Evolutionary conservation across 2,113 vertebrate species (phyloP).

Genomic region (Phrynosoma platyrhinos): DNA sequence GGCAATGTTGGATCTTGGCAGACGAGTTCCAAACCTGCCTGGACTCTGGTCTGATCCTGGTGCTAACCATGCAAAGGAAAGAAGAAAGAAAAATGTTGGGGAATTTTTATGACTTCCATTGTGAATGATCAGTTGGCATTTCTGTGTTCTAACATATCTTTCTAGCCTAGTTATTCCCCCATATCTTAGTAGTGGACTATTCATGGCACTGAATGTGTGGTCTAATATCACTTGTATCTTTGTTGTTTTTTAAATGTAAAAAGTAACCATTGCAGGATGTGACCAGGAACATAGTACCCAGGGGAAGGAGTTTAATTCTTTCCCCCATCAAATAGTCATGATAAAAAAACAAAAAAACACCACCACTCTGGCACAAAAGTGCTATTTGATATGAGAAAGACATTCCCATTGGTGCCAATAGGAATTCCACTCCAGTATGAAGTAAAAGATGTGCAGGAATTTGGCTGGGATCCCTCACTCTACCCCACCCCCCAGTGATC

Average conservation of each 20-base stretch:
- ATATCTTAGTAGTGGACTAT: neutral
- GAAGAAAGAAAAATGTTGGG: neutral
- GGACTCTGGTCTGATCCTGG: neutral
- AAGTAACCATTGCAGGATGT: neutral
- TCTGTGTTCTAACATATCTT: too few species aligned
- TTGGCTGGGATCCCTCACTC: too few species aligned
- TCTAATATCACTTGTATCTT: neutral
- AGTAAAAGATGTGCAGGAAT: neutral
- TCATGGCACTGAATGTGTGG: neutral
- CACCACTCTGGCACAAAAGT: neutral
- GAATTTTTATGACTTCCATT: too few species aligned
- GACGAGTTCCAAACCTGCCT: neutral
- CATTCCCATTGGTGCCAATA: neutral
- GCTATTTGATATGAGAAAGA: neutral
- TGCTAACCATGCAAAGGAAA: neutral
- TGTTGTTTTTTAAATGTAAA: neutral
- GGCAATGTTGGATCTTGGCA: neutral
- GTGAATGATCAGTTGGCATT: too few species aligned
- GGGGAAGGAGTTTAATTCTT: too few species aligned
- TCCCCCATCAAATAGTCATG: neutral
- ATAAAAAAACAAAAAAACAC: neutral
- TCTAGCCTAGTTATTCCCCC: neutral
- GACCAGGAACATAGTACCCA: neutral
- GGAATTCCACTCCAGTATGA: neutral
- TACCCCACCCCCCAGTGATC: too few species aligned